Percentiles rank a stretch among this genome's conserved stretches.
Conservation (phyloP, 2,113 vertebrate genomes). For the Callithrix jacchus region DNA sequence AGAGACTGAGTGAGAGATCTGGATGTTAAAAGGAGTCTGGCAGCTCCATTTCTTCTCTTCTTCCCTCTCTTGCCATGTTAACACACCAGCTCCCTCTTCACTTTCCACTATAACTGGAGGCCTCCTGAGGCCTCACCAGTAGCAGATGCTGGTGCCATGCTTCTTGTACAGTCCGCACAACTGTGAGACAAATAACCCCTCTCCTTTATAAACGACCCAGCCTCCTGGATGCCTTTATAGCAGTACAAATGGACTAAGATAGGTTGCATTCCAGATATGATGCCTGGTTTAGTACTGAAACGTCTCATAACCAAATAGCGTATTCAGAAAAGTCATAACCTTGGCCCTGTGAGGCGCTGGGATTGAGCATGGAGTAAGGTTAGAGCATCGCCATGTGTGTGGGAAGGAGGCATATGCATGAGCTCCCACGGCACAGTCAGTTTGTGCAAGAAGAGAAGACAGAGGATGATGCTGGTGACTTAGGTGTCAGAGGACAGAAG, state of each 20-base stretch:
- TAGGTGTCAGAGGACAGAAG: background rate
- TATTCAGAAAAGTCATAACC: background rate
- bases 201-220: background rate
- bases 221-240: background rate
- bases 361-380: background rate
- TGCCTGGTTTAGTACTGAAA: background rate
- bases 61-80: too few species aligned
- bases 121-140: background rate
- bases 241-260: background rate
- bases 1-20: background rate
- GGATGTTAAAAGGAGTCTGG: background rate
- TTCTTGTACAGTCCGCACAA: background rate
- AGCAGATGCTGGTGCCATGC: background rate
- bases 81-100: background rate
- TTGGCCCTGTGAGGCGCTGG: background rate
- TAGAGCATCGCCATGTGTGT: accelerated
- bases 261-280: background rate
- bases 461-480: background rate
- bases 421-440: background rate
- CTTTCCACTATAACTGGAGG: background rate
- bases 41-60: background rate
- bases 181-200: background rate
- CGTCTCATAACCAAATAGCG: background rate
- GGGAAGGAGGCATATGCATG: background rate
- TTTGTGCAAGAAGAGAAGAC: background rate